Evolutionary conservation across 2,797 vertebrate genomes (phyloP).

Genomic region (Gorsachius magnificus): DNA sequence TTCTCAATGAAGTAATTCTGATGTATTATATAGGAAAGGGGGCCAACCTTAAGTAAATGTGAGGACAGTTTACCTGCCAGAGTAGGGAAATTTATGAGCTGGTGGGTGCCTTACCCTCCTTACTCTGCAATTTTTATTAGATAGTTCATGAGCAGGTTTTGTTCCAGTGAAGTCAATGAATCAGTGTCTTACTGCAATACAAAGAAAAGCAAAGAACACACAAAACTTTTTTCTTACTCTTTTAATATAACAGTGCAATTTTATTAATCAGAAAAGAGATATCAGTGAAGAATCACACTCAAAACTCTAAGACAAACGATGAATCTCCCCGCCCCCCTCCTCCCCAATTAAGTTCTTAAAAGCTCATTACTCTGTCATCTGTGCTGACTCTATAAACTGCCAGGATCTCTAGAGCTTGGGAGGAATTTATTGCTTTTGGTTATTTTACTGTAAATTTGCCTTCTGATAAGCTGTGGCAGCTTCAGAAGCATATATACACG

Average conservation of each 20-base stretch:
- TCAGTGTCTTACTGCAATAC: not conserved
- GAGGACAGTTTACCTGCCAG: not conserved
- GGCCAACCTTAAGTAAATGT: not conserved
- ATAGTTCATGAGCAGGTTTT: not conserved
- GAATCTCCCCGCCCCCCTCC: not conserved
- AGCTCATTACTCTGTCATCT: not conserved
- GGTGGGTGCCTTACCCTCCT: not conserved
- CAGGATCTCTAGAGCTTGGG: not conserved
- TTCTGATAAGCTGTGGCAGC: not conserved
- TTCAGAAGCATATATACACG: not conserved
- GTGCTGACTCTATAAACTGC: not conserved
- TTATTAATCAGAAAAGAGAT: not conserved
- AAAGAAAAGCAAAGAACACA: not conserved
- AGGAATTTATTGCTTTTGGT: not conserved
- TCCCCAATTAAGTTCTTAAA: not conserved
- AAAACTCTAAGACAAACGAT: not conserved
- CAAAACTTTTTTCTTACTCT: not conserved
- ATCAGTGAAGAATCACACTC: not conserved
- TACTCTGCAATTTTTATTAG: not conserved
- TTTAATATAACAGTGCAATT: not conserved
- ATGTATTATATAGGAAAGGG: not conserved
- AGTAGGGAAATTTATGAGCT: not conserved
- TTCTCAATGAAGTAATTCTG: not conserved
- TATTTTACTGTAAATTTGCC: not conserved
- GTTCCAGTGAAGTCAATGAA: not conserved